These are phyloP conservation scores for Struthidea cinerea DNA, from an alignment of 2,113 vertebrate genomes.

Conservation along the genomic window DNA sequence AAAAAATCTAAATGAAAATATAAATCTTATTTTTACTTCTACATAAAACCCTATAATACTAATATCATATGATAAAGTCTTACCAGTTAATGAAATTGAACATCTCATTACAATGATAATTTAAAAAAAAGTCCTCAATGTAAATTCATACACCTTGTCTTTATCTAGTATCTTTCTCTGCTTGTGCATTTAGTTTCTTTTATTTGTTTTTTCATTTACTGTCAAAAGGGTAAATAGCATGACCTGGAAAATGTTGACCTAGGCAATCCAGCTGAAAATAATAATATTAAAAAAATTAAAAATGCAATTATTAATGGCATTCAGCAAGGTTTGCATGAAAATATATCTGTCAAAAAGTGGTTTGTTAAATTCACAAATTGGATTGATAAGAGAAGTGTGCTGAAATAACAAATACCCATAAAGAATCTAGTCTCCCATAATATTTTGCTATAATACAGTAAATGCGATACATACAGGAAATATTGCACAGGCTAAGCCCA, in stretches of 20 bases:
- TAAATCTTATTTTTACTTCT: neutral
- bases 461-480: neutral
- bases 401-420: neutral
- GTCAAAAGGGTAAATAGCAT: neutral
- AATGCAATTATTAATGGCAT: neutral
- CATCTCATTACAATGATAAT: neutral
- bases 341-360: neutral
- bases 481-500: neutral
- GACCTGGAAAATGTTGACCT: neutral
- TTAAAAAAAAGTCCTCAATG: neutral
- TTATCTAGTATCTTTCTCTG: neutral
- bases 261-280: neutral
- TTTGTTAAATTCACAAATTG: neutral
- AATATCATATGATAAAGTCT: neutral
- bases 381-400: neutral
- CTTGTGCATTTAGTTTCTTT: neutral
- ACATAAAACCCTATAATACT: neutral
- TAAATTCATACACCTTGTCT: neutral
- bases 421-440: neutral
- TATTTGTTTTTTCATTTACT: neutral
- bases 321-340: neutral
- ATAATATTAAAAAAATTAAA: neutral
- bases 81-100: neutral
- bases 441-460: neutral
- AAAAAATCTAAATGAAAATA: neutral